phyloP scores from a whole-genome alignment of 2,888 invertebrate species.

The Spisula solida region DNA sequence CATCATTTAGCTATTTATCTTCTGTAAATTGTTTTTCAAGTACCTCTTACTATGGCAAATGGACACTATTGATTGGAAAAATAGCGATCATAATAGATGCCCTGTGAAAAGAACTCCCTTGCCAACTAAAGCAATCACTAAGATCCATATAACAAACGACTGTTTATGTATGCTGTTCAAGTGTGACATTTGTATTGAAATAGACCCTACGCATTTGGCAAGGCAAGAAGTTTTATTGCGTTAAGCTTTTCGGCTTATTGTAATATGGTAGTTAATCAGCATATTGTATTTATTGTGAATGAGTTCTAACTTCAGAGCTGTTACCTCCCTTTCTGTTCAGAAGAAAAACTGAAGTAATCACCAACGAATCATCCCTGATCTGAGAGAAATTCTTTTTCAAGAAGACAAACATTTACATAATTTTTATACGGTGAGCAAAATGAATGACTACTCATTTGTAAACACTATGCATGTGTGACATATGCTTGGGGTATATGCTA shows the following conservation, averaged over 20 bases:
- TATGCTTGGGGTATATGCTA: too few relatives aligned
- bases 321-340: too few relatives aligned
- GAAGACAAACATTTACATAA: too few relatives aligned
- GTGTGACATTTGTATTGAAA: not conserved
- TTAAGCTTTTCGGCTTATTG: not conserved
- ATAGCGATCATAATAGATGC: not conserved
- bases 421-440: too few relatives aligned
- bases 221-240: not conserved
- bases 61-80: not conserved
- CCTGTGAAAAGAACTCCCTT: not conserved
- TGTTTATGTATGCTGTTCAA: not conserved
- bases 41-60: not conserved
- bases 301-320: too few relatives aligned
- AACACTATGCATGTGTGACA: too few relatives aligned
- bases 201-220: not conserved
- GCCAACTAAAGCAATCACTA: not conserved
- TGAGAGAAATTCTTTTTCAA: too few relatives aligned
- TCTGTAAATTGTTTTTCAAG: not conserved
- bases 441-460: too few relatives aligned
- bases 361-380: too few relatives aligned
- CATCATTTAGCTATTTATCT: not conserved
- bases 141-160: not conserved
- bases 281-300: too few relatives aligned
- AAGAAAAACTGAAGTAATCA: too few relatives aligned
- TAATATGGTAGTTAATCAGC: too few relatives aligned